phyloP scores from a whole-genome alignment of 2,888 invertebrate genomes.

The Dysmachus trigonus region DNA sequence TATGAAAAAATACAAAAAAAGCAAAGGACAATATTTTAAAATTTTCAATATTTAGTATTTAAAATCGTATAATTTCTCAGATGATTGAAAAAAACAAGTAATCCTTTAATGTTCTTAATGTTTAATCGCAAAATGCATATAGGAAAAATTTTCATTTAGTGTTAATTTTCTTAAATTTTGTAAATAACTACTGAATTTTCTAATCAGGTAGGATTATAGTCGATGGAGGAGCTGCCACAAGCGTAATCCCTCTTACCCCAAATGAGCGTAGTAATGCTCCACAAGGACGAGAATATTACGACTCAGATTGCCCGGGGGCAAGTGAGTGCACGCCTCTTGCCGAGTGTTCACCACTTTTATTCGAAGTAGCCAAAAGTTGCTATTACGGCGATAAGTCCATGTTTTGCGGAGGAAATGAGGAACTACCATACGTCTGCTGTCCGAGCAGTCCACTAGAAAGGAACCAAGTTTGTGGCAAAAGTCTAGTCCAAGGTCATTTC shows the following conservation, averaged over 20 bases:
- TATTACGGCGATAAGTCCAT: slow-evolving; percentile 63
- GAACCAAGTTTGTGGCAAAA: slow-evolving; percentile 71
- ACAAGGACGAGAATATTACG: slow-evolving; percentile 57
- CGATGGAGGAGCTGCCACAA: neutral
- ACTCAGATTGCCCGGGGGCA: slow-evolving; percentile 58
- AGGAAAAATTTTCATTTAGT: no score
- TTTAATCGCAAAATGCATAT: no score
- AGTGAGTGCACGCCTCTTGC: slow-evolving; percentile 63
- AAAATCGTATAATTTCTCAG: no score
- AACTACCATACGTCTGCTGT: slow-evolving; percentile 63
- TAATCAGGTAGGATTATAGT: neutral
- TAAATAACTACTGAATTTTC: no score
- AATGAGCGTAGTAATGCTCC: neutral
- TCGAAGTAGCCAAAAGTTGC: slow-evolving; percentile 63
- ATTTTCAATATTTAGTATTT: no score
- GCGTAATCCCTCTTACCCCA: neutral
- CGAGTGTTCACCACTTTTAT: slow-evolving; percentile 62
- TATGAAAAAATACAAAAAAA: no score
- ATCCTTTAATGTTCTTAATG: no score
- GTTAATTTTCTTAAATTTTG: no score
- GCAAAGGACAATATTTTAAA: no score
- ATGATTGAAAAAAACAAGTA: no score
- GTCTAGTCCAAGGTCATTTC: slow-evolving; percentile 72
- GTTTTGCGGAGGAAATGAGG: slow-evolving; percentile 62
- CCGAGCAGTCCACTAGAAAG: slow-evolving; percentile 62